Evolutionary conservation across 2,888 invertebrate species (phyloP).

Genomic region (Pardosa pseudoannulata): DNA sequence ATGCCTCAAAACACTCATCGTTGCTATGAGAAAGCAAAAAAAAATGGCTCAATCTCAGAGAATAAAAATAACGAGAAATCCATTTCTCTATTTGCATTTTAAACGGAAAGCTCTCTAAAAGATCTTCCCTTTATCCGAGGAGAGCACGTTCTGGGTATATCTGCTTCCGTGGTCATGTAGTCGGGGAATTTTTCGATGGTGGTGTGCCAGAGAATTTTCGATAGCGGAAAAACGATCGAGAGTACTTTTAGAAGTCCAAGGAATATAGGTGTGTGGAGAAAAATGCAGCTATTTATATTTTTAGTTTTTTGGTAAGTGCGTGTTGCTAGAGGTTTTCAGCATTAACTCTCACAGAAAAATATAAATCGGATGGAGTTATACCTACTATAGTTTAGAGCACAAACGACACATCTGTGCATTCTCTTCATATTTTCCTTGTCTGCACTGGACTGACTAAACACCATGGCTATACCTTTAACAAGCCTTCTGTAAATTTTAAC

Average conservation of each 20-base stretch:
- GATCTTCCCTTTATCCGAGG: slow-evolving; percentile 30
- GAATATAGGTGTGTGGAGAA: background rate
- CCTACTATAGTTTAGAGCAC: no score
- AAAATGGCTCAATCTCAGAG: background rate
- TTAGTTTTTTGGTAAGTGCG: no score
- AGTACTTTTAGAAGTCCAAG: background rate
- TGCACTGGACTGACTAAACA: no score
- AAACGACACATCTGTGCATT: no score
- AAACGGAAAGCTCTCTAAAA: slow-evolving; percentile 61
- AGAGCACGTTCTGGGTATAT: slow-evolving; percentile 36
- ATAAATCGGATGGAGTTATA: no score
- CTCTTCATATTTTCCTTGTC: no score
- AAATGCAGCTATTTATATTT: background rate
- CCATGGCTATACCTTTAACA: no score
- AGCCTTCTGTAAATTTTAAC: no score
- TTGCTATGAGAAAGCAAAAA: background rate
- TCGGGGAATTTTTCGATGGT: background rate
- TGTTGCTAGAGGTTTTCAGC: no score
- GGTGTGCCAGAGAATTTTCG: slow-evolving; percentile 9
- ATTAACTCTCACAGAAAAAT: no score
- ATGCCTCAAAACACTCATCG: slow-evolving; percentile 6
- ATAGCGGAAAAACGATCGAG: slow-evolving; percentile 14
- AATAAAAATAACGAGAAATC: slow-evolving; percentile 57
- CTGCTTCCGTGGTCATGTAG: slow-evolving; percentile 41
- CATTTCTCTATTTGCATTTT: slow-evolving; percentile 67